Conservation (phyloP, 2,113 vertebrate species). For the Syngnathus scovelli region DNA sequence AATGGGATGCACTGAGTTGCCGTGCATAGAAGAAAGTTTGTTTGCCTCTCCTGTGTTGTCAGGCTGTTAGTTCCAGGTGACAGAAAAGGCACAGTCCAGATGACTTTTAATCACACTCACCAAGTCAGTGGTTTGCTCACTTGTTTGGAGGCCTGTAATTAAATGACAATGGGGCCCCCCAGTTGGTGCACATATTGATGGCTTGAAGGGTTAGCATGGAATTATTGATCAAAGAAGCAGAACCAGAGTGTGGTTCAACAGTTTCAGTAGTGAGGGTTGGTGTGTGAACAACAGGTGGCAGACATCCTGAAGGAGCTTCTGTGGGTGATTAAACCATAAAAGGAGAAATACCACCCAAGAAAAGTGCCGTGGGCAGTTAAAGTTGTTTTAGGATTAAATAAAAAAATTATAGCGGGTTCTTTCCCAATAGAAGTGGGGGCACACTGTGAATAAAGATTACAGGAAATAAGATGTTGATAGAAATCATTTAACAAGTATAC, state of each 20-base stretch:
- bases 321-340: constrained; percentile 39
- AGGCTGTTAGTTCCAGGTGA: constrained; percentile 65
- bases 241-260: constrained; percentile 25
- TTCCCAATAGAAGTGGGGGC: constrained; percentile 6
- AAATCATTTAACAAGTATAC: constrained; percentile 2
- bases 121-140: constrained; percentile 35
- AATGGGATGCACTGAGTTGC: constrained; percentile 35
- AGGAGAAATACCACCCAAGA: constrained; percentile 29
- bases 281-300: constrained; percentile 53
- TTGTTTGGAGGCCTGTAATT: constrained; percentile 58
- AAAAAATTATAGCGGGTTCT: constrained; percentile 24
- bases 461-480: constrained; percentile 8
- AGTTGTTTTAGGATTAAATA: constrained; percentile 22
- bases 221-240: constrained; percentile 60
- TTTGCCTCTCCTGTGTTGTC: constrained; percentile 35
- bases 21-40: constrained; percentile 43
- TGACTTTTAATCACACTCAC: constrained; percentile 55
- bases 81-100: constrained; percentile 43
- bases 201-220: constrained; percentile 31
- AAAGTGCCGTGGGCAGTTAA: constrained; percentile 10
- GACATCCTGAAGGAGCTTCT: constrained; percentile 39
- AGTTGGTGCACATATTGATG: constrained; percentile 50
- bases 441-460: not conserved
- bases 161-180: constrained; percentile 59
- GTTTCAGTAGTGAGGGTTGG: constrained; percentile 31